Percentiles rank a stretch among this genome's conserved stretches.
Evolutionary conservation across 1,140 invertebrate species (phyloP).

Genomic region (Dinoponera quadriceps): DNA sequence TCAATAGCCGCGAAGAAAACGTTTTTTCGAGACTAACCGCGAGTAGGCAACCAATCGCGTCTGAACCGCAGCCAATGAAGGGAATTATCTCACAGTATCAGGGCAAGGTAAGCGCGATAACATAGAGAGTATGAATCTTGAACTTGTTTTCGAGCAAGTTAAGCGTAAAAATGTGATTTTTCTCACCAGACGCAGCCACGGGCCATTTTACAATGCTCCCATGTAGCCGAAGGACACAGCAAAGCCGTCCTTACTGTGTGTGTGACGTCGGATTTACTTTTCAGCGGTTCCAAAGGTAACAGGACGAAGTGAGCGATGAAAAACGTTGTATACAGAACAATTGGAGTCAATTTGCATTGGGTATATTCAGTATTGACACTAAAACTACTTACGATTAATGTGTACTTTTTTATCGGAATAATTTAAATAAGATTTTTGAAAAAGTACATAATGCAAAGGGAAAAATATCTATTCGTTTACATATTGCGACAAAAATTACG

Average conservation of each 20-base stretch:
- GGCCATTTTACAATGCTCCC: slow-evolving; percentile 90
- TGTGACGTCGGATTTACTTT: slow-evolving; percentile 91
- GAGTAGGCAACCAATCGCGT: slow-evolving; percentile 83
- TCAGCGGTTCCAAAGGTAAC: slow-evolving; percentile 92
- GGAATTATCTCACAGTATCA: slow-evolving; percentile 89
- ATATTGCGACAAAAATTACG: no score
- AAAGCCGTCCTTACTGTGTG: slow-evolving; percentile 92
- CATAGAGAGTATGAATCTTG: slow-evolving; percentile 17
- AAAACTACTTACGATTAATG: no score
- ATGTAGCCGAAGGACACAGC: slow-evolving; percentile 93
- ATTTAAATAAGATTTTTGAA: no score
- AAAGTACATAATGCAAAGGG: no score
- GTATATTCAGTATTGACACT: no score
- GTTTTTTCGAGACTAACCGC: slow-evolving; percentile 93
- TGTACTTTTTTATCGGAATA: no score
- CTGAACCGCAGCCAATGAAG: slow-evolving; percentile 87
- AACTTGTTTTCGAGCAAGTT: not conserved
- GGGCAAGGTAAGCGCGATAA: slow-evolving; percentile 86
- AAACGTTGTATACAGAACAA: no score
- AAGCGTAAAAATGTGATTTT: slow-evolving; percentile 62
- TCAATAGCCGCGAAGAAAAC: slow-evolving; percentile 90
- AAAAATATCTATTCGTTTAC: no score
- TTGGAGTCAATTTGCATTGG: no score
- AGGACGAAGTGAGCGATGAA: no score
- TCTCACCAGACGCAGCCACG: slow-evolving; percentile 84